A percentile compares a stretch with the other conserved stretches of the same genome.
Evolutionary conservation across 1,140 invertebrate species (phyloP).

Genomic region (Drosophila lini): DNA sequence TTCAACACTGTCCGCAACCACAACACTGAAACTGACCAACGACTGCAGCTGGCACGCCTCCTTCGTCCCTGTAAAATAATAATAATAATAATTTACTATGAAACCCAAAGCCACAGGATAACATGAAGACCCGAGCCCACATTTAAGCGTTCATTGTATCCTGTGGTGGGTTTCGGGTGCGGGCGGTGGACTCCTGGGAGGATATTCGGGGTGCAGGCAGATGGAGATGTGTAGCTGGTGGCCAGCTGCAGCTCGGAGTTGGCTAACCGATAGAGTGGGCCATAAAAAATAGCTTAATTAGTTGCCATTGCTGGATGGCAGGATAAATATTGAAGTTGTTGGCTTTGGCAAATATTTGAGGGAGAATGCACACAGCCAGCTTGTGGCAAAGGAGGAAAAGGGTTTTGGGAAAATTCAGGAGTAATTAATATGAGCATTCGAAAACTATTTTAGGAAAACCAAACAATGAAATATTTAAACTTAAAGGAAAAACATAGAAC

Average conservation of each 20-base stretch:
- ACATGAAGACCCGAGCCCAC: slow-evolving; percentile 34
- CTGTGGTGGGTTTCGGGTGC: slow-evolving; percentile 19
- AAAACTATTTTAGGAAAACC: not conserved
- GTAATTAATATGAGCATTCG: slow-evolving; percentile 26
- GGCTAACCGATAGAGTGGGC: slow-evolving; percentile 54
- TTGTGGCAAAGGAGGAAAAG: slow-evolving; percentile 1
- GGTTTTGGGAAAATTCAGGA: slow-evolving; percentile 3
- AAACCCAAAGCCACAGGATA: slow-evolving; percentile 67
- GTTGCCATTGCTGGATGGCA: slow-evolving; percentile 50
- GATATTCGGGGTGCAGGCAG: not conserved
- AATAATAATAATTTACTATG: slow-evolving; percentile 79
- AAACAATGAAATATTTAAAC: not conserved
- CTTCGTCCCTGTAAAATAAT: slow-evolving; percentile 42
- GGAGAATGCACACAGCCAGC: slow-evolving; percentile 5
- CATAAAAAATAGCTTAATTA: slow-evolving; percentile 71
- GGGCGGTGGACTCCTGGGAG: not conserved
- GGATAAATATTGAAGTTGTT: slow-evolving; percentile 49
- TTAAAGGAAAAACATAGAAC: not conserved
- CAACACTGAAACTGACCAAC: slow-evolving; percentile 52
- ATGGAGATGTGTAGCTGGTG: slow-evolving; percentile 6
- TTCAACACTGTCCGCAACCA: slow-evolving; percentile 68
- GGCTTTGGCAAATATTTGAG: slow-evolving; percentile 60
- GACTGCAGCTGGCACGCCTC: slow-evolving; percentile 58
- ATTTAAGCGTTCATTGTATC: slow-evolving; percentile 35
- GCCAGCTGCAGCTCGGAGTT: slow-evolving; percentile 27